Conservation (phyloP, 2,113 vertebrate species). For the Phylloscopus whistleri region DNA sequence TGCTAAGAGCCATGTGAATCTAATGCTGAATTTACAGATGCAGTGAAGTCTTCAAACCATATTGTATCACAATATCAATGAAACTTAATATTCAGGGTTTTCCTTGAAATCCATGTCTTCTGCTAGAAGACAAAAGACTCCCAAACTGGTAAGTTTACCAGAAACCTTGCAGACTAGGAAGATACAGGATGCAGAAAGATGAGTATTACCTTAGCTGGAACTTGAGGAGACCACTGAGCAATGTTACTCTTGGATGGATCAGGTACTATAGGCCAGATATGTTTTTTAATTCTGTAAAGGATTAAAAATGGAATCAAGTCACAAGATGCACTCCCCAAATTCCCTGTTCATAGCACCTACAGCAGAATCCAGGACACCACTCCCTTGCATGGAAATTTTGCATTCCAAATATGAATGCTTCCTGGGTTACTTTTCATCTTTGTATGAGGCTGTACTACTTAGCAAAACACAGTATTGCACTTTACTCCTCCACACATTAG, state of each 20-base stretch:
- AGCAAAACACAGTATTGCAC: neutral
- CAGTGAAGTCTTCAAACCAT: neutral
- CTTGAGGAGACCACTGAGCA: conserved; percentile 91
- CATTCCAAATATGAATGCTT: neutral
- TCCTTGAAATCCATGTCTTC: neutral
- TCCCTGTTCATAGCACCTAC: neutral
- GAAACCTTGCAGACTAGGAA: neutral
- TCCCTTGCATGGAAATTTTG: neutral
- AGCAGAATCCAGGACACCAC: neutral
- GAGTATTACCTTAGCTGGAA: conserved; percentile 80
- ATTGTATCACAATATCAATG: neutral
- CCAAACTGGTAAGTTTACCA: neutral
- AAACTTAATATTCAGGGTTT: neutral
- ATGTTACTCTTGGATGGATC: conserved; percentile 94
- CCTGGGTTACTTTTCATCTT: neutral
- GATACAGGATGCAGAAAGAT: neutral
- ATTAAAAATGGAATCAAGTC: neutral
- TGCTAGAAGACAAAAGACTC: neutral
- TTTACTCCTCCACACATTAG: neutral
- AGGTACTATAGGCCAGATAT: conserved; percentile 92
- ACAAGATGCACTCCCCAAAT: neutral
- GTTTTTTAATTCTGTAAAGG: conserved; percentile 84
- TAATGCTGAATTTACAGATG: neutral
- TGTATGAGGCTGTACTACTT: neutral
- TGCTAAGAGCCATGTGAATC: neutral